phyloP scores from a whole-genome alignment of 2,113 vertebrate genomes.

The Gobiocypris rarus region DNA sequence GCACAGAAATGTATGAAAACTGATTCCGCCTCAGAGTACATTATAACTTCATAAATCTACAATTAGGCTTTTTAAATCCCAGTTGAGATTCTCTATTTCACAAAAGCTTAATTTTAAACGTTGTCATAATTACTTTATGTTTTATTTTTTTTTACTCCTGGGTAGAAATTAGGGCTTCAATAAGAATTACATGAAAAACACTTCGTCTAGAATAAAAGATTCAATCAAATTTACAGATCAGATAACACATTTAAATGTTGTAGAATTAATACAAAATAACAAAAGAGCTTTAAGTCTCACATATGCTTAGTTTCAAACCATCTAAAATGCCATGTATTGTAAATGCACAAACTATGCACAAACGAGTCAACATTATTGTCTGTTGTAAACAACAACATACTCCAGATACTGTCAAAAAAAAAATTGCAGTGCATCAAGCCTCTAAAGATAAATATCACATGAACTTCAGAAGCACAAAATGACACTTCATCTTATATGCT shows the following conservation, averaged over 20 bases:
- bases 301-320: background rate
- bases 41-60: background rate
- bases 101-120: too few species aligned
- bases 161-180: too few species aligned
- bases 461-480: conserved; percentile 14
- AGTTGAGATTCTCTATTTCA: too few species aligned
- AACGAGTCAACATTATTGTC: too few species aligned
- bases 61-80: background rate
- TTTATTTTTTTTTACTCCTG: too few species aligned
- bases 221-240: too few species aligned
- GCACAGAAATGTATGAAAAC: background rate
- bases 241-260: background rate
- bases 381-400: conserved; percentile 9
- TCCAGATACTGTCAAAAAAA: background rate
- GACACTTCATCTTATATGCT: background rate
- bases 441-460: background rate
- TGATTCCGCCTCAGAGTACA: background rate
- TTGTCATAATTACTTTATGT: too few species aligned
- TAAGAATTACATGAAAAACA: too few species aligned
- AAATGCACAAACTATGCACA: background rate
- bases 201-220: too few species aligned
- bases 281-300: background rate
- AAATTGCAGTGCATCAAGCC: background rate
- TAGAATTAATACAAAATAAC: background rate
- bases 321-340: background rate